Conservation (phyloP, 2,888 invertebrate species). For the Metellina segmentata region DNA sequence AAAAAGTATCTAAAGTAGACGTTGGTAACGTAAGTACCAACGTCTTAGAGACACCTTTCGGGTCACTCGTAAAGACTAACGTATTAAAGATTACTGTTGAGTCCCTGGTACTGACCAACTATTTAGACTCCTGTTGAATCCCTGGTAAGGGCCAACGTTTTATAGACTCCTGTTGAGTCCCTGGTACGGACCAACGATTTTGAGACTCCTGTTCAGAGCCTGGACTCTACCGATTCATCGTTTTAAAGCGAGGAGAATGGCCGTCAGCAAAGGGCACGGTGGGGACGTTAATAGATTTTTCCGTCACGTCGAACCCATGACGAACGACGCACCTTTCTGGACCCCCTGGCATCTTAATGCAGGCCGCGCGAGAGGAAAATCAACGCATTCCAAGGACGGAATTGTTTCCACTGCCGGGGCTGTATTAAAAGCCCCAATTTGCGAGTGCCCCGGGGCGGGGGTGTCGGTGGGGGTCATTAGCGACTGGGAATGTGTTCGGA, state of each 20-base stretch:
- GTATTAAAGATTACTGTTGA: no score
- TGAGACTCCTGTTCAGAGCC: no score
- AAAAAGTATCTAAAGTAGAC: no score
- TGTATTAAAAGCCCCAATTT: constrained; percentile 75
- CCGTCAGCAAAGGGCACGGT: constrained; percentile 17
- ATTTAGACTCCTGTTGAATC: no score
- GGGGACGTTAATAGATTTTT: constrained; percentile 68
- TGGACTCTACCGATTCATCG: no score
- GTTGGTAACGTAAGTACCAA: no score
- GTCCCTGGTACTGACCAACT: no score
- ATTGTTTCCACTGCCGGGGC: constrained; percentile 60
- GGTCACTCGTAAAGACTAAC: no score
- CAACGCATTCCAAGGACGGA: constrained; percentile 64
- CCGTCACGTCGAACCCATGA: constrained; percentile 68
- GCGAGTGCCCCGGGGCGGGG: constrained; percentile 26
- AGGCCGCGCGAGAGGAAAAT: constrained; percentile 43
- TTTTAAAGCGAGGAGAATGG: background rate
- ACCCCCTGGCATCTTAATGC: constrained; percentile 73
- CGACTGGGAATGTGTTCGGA: constrained; percentile 59
- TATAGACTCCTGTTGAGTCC: no score
- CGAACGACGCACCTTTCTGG: constrained; percentile 60
- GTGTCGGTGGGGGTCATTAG: constrained; percentile 64
- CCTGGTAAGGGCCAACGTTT: no score
- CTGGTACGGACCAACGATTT: no score
- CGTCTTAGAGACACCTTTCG: no score